Percentiles rank a stretch among this genome's conserved stretches.
phyloP scores from a whole-genome alignment of 2,797 vertebrate species.

The Amniataba percoides region DNA sequence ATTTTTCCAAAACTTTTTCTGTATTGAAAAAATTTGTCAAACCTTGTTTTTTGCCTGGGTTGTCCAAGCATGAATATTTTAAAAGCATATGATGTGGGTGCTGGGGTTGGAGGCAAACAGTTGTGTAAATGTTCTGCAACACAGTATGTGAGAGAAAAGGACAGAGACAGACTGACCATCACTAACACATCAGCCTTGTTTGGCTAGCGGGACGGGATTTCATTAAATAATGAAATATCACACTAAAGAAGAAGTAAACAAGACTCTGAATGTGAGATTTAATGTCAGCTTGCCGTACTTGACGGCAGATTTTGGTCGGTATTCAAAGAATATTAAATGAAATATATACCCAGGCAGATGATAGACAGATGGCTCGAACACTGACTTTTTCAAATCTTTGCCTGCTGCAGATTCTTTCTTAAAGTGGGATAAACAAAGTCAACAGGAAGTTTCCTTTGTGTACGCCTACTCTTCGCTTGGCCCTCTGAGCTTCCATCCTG shows the following conservation, averaged over 20 bases:
- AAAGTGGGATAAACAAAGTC: background rate
- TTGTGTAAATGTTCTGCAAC: background rate
- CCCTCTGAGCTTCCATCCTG: constrained; percentile 1
- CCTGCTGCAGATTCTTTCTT: background rate
- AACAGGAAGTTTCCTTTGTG: constrained; percentile 14
- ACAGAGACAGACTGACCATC: background rate
- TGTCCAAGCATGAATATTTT: constrained; percentile 4
- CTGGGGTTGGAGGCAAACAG: background rate
- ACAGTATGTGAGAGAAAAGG: background rate
- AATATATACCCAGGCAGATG: background rate
- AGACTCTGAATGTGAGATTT: background rate
- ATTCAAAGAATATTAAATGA: background rate
- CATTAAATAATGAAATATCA: background rate
- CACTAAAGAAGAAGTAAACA: background rate
- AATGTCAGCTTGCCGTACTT: background rate
- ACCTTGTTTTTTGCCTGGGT: background rate
- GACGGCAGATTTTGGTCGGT: background rate
- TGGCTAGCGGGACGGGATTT: background rate
- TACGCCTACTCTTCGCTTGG: background rate
- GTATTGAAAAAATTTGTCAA: background rate
- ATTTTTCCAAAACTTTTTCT: background rate
- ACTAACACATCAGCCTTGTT: constrained; percentile 4
- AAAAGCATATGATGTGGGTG: background rate
- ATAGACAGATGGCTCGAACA: background rate
- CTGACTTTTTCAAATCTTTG: background rate